Percentiles rank a stretch among this genome's conserved stretches.
phyloP scores from a whole-genome alignment of 2,888 invertebrate genomes.

The Scaptomyza cyrtandrae region DNA sequence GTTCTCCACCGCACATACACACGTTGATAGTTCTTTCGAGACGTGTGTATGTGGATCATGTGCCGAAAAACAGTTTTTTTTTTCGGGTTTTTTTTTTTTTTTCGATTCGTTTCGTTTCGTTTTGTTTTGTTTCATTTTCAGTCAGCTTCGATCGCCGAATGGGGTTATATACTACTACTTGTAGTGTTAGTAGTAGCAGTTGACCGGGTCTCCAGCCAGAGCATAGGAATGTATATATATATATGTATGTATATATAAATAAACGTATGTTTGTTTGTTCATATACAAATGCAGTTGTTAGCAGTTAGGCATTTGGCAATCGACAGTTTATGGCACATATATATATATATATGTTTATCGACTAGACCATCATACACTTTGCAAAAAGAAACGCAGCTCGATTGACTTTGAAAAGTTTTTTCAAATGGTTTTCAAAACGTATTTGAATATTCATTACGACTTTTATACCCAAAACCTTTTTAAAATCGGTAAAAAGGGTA shows the following conservation, averaged over 20 bases:
- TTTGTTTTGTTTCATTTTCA: constrained; percentile 4
- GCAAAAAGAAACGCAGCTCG: not conserved
- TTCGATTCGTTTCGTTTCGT: not conserved
- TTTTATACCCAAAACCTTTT: no score
- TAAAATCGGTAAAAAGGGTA: no score
- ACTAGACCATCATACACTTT: not conserved
- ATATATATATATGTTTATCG: not conserved
- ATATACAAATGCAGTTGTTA: not conserved
- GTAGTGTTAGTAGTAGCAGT: not conserved
- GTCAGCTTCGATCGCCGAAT: constrained; percentile 29
- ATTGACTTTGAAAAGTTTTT: not conserved
- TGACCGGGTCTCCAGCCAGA: constrained; percentile 32
- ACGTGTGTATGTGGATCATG: constrained; percentile 49
- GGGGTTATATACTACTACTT: constrained; percentile 1
- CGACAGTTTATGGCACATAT: not conserved
- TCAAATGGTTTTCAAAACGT: not conserved
- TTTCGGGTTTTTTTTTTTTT: not conserved
- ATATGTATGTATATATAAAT: not conserved
- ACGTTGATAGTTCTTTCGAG: constrained; percentile 23
- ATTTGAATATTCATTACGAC: no score
- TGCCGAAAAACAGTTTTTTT: constrained; percentile 25
- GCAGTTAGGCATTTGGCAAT: constrained; percentile 3
- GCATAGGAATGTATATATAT: constrained; percentile 3
- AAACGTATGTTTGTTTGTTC: not conserved
- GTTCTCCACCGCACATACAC: constrained; percentile 5